Percentiles rank a stretch among this genome's conserved stretches.
Conservation (phyloP, 2,888 invertebrate genomes). For the Holacanthella duospinosa region DNA sequence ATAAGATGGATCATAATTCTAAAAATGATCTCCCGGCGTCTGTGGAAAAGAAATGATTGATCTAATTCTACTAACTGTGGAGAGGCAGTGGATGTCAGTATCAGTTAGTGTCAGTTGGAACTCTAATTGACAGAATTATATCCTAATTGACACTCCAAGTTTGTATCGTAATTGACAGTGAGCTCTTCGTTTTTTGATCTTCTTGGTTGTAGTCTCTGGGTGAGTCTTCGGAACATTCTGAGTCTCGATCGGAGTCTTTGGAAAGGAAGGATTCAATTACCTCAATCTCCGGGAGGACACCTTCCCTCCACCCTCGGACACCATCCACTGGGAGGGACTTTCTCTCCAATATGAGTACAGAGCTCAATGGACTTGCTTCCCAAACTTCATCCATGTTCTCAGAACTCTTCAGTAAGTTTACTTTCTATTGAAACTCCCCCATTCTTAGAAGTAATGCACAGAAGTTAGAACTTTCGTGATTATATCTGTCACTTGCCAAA, state of each 20-base stretch:
- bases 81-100: too few species aligned
- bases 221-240: slow-evolving; percentile 42
- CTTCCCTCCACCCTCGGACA: slow-evolving; percentile 10
- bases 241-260: slow-evolving; percentile 23
- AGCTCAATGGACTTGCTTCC: slow-evolving; percentile 82
- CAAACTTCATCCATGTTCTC: slow-evolving; percentile 90
- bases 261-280: slow-evolving; percentile 39
- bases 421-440: neutral
- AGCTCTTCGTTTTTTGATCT: slow-evolving; percentile 11
- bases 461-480: too few species aligned
- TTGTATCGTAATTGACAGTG: neutral
- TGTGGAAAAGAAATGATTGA: too few species aligned
- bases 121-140: too few species aligned
- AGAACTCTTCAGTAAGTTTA: slow-evolving; percentile 67
- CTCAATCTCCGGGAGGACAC: slow-evolving; percentile 38
- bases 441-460: too few species aligned
- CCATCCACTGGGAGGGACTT: slow-evolving; percentile 54
- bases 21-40: too few species aligned
- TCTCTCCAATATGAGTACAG: slow-evolving; percentile 81
- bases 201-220: slow-evolving; percentile 46
- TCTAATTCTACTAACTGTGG: too few species aligned
- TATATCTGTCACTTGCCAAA: too few species aligned
- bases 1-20: too few species aligned
- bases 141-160: too few species aligned
- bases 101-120: too few species aligned